Base-by-base conservation (phyloP, 2,888 invertebrate species). In the Leuctra nigra region DNA sequence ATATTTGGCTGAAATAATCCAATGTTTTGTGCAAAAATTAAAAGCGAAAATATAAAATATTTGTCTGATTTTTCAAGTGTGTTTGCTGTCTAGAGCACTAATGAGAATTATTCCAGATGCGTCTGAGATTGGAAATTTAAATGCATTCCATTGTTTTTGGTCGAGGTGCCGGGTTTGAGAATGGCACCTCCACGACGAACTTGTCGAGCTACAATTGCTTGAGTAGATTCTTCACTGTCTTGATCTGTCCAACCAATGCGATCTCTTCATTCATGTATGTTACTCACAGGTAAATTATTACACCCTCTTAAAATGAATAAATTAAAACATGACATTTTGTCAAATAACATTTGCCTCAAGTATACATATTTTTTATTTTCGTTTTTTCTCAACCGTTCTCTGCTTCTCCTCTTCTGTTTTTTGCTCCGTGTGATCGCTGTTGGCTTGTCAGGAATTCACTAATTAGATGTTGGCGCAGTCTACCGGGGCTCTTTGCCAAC, bases 401-500 rank as follows among this genome's bases (percentile, higher is more conserved):
- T n/a, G n/a, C n/a, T n/a, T n/a, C n/a, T n/a, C n/a, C n/a, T n/a
- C 7, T 29, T 29, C 20, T 41, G 16, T 41, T 33, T 50, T 35
- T 50, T 29, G 29, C 35, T 14, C 29, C 25, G 25, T 33, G 11
- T 33, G 25, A 16, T 3, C 13, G 47, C 14, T 48, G n/a, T n/a
- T 14, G 22, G 35, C 22, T 38, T 20, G 39, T 14, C 20, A 18
- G 55, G 58, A 58, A 58, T 58, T 48, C 54, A 36, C 50, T 58
- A 58, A 58, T 58, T 54, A 55, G 58, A 58, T 48, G 54, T 55
- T 58, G 58, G 58, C 58, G 50, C 54, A 35, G 20, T 14, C 25
- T 36, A 24, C 29, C 7, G 29, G 6, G 29, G 29, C 29, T 29
- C 29, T 11, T 11, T 11, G 29, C 29, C 29, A 29, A n/a, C n/a